phyloP scores from a whole-genome alignment of 2,888 invertebrate species.

The Branchellion lobata region DNA sequence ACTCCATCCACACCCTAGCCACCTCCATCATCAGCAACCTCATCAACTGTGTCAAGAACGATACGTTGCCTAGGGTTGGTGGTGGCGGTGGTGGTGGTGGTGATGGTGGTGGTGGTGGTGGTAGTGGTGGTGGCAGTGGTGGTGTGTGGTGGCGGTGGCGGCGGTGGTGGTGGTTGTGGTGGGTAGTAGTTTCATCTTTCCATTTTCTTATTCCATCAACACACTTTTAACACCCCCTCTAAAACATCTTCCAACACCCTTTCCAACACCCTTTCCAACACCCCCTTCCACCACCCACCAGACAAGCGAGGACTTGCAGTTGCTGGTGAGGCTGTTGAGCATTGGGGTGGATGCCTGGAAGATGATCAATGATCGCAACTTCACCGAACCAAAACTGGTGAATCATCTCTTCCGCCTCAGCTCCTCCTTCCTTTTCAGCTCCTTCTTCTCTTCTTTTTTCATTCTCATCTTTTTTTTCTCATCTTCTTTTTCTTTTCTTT shows the following conservation, averaged over 20 bases:
- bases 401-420: constrained; percentile 33
- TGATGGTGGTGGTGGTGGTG: neutral
- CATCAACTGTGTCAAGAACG: constrained; percentile 75
- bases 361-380: constrained; percentile 84
- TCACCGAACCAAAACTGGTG: constrained; percentile 85
- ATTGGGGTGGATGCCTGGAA: constrained; percentile 91
- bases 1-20: constrained; percentile 90
- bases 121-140: too few species aligned
- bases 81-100: neutral
- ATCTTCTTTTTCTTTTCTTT: too few species aligned
- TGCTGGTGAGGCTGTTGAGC: constrained; percentile 85
- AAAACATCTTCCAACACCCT: neutral
- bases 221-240: neutral
- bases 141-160: too few species aligned
- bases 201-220: neutral
- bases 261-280: too few species aligned
- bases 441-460: too few species aligned
- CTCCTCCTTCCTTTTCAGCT: too few species aligned
- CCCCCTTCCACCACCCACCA: constrained; percentile 49
- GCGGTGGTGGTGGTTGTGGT: too few species aligned
- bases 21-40: constrained; percentile 88
- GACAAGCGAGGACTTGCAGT: constrained; percentile 84
- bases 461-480: too few species aligned
- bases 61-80: constrained; percentile 76
- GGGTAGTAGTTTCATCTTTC: too few species aligned